Evolutionary conservation across 2,113 vertebrate genomes (phyloP).

Genomic region (Ellobius talpinus): DNA sequence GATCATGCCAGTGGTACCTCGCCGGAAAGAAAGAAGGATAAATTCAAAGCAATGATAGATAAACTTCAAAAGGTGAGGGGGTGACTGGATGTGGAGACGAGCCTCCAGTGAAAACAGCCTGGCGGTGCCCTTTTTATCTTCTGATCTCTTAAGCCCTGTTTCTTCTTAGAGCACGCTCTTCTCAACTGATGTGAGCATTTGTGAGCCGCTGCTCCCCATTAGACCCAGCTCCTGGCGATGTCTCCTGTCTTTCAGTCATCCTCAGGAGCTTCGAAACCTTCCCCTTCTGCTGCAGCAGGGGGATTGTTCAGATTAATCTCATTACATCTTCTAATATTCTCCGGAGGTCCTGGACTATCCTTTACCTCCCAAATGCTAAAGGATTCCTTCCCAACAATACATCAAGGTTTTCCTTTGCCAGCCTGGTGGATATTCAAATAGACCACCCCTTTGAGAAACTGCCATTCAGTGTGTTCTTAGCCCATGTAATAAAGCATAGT

Average conservation of each 20-base stretch:
- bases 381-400: not conserved
- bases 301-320: not conserved
- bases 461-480: not conserved
- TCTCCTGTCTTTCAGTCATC: not conserved
- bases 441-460: not conserved
- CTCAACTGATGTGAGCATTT: no score
- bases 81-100: conserved; percentile 14
- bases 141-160: not conserved
- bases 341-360: not conserved
- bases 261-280: no score
- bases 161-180: not conserved
- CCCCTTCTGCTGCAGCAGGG: not conserved
- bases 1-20: conserved; percentile 49
- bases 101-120: not conserved
- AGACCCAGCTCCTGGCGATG: rapidly evolving
- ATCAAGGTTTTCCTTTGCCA: not conserved
- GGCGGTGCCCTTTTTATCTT: not conserved
- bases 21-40: conserved; percentile 35
- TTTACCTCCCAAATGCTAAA: not conserved
- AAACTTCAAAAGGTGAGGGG: conserved; percentile 38
- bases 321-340: not conserved
- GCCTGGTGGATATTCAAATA: not conserved
- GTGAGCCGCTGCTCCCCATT: not conserved
- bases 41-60: conserved; percentile 31
- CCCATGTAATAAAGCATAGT: not conserved